Percentiles rank a stretch among this genome's conserved stretches.
Evolutionary conservation across 2,888 invertebrate genomes (phyloP).

Genomic region (Drosophila emarginata): DNA sequence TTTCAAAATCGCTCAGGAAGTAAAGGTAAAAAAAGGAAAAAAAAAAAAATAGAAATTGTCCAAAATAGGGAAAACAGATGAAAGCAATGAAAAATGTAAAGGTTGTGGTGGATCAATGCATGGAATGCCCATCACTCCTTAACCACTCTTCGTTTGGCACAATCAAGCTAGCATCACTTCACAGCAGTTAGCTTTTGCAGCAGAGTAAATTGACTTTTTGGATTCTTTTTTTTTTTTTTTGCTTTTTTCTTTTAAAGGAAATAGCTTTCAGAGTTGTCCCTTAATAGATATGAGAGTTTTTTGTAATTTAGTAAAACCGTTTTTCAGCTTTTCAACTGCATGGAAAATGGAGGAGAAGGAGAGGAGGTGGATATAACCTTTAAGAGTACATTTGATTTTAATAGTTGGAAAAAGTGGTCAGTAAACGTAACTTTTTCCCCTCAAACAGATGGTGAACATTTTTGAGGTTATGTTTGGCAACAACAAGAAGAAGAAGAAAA

Average conservation of each 20-base stretch:
- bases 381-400: background rate
- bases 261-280: too few relatives aligned
- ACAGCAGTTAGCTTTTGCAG: too few relatives aligned
- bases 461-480: slow-evolving; percentile 5
- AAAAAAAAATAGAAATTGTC: too few relatives aligned
- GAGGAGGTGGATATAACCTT: background rate
- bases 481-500: background rate
- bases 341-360: background rate
- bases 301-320: too few relatives aligned
- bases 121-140: background rate
- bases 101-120: slow-evolving; percentile 1
- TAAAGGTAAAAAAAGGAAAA: background rate
- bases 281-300: too few relatives aligned
- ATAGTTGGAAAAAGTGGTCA: slow-evolving; percentile 5
- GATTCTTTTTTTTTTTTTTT: too few relatives aligned
- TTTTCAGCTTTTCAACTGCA: too few relatives aligned
- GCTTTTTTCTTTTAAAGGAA: too few relatives aligned
- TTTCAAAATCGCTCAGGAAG: background rate
- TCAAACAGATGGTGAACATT: slow-evolving; percentile 12
- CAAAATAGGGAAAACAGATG: background rate
- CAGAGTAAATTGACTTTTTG: too few relatives aligned
- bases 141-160: background rate
- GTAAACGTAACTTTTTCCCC: background rate
- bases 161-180: too few relatives aligned
- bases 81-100: slow-evolving; percentile 3